phyloP scores from a whole-genome alignment of 2,113 vertebrate genomes.

The Melanostigma gelatinosum region DNA sequence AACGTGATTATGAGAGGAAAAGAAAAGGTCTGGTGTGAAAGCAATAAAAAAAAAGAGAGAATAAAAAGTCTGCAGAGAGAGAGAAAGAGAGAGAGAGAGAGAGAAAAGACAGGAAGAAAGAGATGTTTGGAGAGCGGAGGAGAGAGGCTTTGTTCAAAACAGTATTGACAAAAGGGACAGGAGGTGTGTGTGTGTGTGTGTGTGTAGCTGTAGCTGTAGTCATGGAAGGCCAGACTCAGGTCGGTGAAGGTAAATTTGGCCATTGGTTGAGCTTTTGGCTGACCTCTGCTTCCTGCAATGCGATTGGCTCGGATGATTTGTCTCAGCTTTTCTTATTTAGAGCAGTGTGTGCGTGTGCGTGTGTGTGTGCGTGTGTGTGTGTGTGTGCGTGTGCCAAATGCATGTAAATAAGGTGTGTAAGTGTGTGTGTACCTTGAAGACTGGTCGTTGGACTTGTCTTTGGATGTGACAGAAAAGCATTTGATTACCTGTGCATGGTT shows the following conservation, averaged over 20 bases:
- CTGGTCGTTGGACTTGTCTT: too few species aligned
- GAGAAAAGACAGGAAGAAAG: constrained; percentile 61
- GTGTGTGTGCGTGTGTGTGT: constrained; percentile 17
- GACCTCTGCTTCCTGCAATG: too few species aligned
- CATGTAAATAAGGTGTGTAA: background rate
- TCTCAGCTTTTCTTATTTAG: constrained; percentile 38
- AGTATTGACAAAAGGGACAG: constrained; percentile 51
- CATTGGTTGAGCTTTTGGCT: too few species aligned
- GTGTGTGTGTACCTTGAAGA: background rate
- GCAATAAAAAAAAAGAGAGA: constrained; percentile 5
- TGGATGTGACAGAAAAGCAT: too few species aligned
- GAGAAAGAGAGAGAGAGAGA: constrained; percentile 29
- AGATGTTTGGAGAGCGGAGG: constrained; percentile 22
- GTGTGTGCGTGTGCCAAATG: background rate
- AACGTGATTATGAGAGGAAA: constrained; percentile 24
- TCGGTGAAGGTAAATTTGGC: too few species aligned
- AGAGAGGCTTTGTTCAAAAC: constrained; percentile 62
- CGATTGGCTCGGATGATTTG: constrained; percentile 43
- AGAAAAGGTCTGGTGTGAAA: constrained; percentile 37
- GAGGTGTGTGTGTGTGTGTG: constrained; percentile 25
- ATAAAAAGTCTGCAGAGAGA: constrained; percentile 40
- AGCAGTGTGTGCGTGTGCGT: constrained; percentile 1
- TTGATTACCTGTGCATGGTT: too few species aligned
- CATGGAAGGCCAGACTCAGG: too few species aligned
- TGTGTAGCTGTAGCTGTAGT: too few species aligned